phyloP scores from a whole-genome alignment of 92 coral and sea anemone genomes.

The Nematostella vectensis region DNA sequence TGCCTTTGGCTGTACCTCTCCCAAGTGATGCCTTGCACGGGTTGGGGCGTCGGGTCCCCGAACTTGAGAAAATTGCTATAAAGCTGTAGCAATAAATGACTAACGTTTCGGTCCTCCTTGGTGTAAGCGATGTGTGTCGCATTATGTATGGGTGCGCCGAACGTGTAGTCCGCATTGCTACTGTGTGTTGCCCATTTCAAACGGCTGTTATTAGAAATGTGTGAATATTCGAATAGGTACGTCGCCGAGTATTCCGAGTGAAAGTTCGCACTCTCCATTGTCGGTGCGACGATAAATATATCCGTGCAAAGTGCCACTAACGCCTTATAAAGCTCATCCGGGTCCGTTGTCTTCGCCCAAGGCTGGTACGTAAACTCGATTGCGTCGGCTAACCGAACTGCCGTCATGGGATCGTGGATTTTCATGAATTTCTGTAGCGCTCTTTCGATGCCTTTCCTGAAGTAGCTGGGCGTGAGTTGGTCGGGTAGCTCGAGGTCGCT shows the following conservation, averaged over 20 bases:
- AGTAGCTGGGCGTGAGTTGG: neutral
- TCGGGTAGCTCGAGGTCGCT: neutral
- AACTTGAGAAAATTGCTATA: constrained; percentile 54
- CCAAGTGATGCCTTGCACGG: constrained; percentile 39
- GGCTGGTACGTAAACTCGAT: constrained; percentile 61
- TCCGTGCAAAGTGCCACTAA: constrained; percentile 43
- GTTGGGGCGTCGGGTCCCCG: constrained; percentile 44
- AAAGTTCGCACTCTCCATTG: constrained; percentile 31
- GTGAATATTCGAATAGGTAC: constrained; percentile 40
- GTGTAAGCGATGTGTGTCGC: constrained; percentile 9
- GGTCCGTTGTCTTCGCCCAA: constrained; percentile 33
- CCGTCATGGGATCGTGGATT: constrained; percentile 14
- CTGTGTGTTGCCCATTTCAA: constrained; percentile 33
- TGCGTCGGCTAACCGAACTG: constrained; percentile 41
- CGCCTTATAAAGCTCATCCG: constrained; percentile 19
- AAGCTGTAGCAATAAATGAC: constrained; percentile 38
- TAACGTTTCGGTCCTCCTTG: constrained; percentile 45
- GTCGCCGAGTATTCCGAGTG: constrained; percentile 38
- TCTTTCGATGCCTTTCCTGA: constrained; percentile 24
- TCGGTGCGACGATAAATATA: constrained; percentile 53
- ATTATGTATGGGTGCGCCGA: constrained; percentile 54
- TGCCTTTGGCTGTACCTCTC: constrained; percentile 17
- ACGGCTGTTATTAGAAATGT: constrained; percentile 18
- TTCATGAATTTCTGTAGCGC: constrained; percentile 17
- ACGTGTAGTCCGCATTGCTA: constrained; percentile 41